These are phyloP conservation scores for Phocoena phocoena DNA, from an alignment of 2,113 vertebrate genomes.

Conservation along the genomic window DNA sequence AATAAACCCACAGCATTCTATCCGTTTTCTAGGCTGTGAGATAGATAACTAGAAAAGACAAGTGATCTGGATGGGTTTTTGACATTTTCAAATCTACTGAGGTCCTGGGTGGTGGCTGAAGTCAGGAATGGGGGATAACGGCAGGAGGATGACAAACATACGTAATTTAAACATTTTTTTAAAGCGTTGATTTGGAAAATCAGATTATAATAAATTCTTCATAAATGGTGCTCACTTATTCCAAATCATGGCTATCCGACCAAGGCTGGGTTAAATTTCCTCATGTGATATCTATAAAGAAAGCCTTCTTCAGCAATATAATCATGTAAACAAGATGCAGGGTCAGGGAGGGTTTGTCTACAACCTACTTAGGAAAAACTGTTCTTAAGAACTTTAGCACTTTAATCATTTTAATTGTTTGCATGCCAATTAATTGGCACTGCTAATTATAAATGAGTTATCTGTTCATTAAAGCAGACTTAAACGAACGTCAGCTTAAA, in stretches of 20 bases:
- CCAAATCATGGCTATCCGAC: constrained; percentile 19
- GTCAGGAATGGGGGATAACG: not conserved
- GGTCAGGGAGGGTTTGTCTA: constrained; percentile 67
- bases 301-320: constrained; percentile 46
- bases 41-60: not conserved
- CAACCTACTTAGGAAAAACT: constrained; percentile 78
- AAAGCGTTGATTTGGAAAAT: constrained; percentile 14
- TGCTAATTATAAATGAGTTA: constrained; percentile 82
- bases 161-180: not conserved
- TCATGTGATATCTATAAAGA: not conserved
- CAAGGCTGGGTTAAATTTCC: constrained; percentile 18
- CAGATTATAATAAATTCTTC: constrained; percentile 29
- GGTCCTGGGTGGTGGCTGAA: not conserved
- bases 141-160: not conserved
- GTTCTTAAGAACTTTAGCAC: constrained; percentile 76
- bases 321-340: constrained; percentile 69
- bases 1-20: not conserved
- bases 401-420: constrained; percentile 80
- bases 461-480: constrained; percentile 75
- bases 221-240: constrained; percentile 3
- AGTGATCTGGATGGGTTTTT: not conserved
- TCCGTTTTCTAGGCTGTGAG: not conserved
- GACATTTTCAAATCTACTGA: not conserved
- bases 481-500: constrained; percentile 71
- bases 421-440: constrained; percentile 77